Percentiles rank a stretch among this genome's conserved stretches.
These are phyloP conservation scores for Eutolmus rufibarbis DNA, from an alignment of 2,888 invertebrate genomes.

Conservation along the genomic window DNA sequence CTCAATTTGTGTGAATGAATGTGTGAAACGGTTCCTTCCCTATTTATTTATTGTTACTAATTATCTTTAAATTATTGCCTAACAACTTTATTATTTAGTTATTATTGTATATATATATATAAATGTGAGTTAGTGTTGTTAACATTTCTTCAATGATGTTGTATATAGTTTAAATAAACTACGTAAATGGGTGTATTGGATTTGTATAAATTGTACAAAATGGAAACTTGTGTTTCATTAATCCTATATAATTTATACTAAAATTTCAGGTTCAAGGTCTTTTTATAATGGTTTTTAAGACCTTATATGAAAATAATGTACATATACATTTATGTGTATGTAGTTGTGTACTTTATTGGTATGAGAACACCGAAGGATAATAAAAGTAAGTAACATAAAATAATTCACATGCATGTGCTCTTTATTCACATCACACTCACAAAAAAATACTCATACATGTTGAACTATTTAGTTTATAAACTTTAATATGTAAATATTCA, in stretches of 20 bases:
- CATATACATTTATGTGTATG: not conserved
- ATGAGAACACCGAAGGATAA: not conserved
- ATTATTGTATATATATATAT: constrained; percentile 8
- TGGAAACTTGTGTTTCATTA: not conserved
- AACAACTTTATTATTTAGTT: not conserved
- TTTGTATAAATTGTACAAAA: not conserved
- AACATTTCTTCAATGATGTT: not conserved
- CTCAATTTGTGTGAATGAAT: not conserved
- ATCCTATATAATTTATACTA: not conserved
- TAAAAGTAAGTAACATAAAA: not conserved
- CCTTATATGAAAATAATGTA: not conserved
- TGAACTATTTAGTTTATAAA: not conserved
- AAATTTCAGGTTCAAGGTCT: not conserved
- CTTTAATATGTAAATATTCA: too few species aligned
- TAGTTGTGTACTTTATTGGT: not conserved
- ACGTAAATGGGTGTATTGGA: not conserved
- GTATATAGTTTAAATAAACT: constrained; percentile 6
- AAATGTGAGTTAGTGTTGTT: not conserved
- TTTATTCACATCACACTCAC: not conserved
- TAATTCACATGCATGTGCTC: not conserved
- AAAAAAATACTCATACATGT: not conserved
- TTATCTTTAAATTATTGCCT: not conserved
- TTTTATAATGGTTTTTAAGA: not conserved
- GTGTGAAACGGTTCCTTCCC: not conserved
- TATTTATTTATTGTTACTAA: constrained; percentile 33